phyloP scores from a whole-genome alignment of 2,113 vertebrate species.

The Anolis sagrei region DNA sequence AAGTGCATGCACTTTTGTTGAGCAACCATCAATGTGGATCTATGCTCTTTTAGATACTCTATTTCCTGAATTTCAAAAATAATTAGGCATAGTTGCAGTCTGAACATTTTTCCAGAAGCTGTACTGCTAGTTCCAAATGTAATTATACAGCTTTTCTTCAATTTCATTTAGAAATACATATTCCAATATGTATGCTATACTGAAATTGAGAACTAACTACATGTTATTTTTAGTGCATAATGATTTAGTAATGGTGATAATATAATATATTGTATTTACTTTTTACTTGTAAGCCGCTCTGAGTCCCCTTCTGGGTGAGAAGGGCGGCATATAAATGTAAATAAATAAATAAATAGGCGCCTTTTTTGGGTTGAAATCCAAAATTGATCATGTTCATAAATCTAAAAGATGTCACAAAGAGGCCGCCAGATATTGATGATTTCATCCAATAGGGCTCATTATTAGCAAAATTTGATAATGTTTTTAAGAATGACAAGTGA shows the following conservation, averaged over 20 bases:
- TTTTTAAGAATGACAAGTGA: not conserved
- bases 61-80: not conserved
- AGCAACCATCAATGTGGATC: not conserved
- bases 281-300: too few species aligned
- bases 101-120: not conserved
- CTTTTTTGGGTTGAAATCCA: not conserved
- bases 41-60: not conserved
- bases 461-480: not conserved
- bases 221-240: not conserved
- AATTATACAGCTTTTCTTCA: not conserved
- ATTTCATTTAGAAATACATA: not conserved
- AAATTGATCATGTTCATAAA: not conserved
- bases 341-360: too few species aligned
- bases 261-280: too few species aligned
- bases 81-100: not conserved
- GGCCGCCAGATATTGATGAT: not conserved
- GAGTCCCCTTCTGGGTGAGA: too few species aligned
- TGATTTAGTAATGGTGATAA: too few species aligned
- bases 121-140: not conserved
- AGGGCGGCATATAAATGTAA: too few species aligned
- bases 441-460: not conserved
- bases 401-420: not conserved
- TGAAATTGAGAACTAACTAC: not conserved
- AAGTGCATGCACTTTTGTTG: not conserved
- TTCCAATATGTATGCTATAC: not conserved